Evolutionary conservation across 2,888 invertebrate genomes (phyloP).

Genomic region (Aporophyla nigra): DNA sequence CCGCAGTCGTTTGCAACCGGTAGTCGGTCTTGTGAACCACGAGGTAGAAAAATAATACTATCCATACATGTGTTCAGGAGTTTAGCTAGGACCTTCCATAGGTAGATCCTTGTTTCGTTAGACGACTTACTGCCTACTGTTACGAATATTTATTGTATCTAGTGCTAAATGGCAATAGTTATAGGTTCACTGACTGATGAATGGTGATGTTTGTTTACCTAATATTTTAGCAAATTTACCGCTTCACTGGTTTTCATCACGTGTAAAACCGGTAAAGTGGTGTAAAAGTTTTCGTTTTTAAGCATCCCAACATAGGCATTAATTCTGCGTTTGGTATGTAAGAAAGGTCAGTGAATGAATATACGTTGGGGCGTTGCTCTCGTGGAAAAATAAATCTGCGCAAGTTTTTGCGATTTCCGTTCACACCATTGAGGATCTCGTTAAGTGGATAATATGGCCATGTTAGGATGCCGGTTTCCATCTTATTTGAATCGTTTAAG

Average conservation of each 20-base stretch:
- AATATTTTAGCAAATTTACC: background rate
- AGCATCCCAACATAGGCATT: background rate
- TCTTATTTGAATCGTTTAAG: slow-evolving; percentile 5
- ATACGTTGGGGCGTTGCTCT: background rate
- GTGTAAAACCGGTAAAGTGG: too few species aligned
- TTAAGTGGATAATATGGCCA: slow-evolving; percentile 23
- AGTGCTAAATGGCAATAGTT: background rate
- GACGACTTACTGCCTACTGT: background rate
- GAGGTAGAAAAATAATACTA: background rate
- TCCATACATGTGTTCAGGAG: background rate
- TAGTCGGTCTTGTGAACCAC: background rate
- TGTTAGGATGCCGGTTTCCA: slow-evolving; percentile 16
- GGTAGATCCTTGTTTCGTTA: background rate
- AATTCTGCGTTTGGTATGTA: background rate
- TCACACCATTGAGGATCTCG: slow-evolving; percentile 37
- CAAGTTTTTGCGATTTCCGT: slow-evolving; percentile 30
- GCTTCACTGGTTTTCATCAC: background rate
- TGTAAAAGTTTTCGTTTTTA: background rate
- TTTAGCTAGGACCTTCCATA: background rate
- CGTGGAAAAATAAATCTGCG: too few species aligned
- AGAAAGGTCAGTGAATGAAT: background rate
- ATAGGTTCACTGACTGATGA: slow-evolving; percentile 1
- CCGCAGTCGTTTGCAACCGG: background rate
- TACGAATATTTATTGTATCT: background rate
- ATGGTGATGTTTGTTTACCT: background rate